A percentile compares a stretch with the other conserved stretches of the same genome.
phyloP scores from a whole-genome alignment of 53 echinoderm and acorn worm genomes.

The Paracentrotus lividus region DNA sequence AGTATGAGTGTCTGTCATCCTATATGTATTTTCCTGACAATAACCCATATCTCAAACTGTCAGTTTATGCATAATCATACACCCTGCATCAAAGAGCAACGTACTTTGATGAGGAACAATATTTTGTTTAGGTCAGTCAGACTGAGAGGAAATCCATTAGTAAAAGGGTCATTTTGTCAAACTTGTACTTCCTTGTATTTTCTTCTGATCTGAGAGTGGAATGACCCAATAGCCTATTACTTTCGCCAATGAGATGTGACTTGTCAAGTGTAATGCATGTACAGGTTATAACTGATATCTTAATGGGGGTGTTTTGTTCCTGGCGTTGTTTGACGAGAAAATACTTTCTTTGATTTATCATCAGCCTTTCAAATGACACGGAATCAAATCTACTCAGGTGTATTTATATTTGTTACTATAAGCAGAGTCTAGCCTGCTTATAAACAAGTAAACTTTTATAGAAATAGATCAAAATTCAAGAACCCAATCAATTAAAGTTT shows the following conservation, averaged over 20 bases:
- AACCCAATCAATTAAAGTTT: too few relatives aligned
- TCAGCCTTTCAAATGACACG: background rate
- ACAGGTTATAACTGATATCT: background rate
- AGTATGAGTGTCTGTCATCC: background rate
- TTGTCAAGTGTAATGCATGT: background rate
- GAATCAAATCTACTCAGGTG: background rate
- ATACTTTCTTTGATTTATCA: background rate
- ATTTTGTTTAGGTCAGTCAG: background rate
- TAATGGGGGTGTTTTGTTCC: background rate
- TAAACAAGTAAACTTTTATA: too few relatives aligned
- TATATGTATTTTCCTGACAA: too few relatives aligned
- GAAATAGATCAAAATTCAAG: too few relatives aligned
- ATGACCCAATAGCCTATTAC: background rate
- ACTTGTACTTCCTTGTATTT: background rate
- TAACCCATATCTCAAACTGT: background rate
- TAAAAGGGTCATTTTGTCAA: background rate
- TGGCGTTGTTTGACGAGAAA: background rate
- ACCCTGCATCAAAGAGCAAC: background rate
- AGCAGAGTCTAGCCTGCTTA: too few relatives aligned
- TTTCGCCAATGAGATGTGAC: background rate
- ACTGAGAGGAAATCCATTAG: background rate
- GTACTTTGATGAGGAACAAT: background rate
- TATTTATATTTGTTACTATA: background rate
- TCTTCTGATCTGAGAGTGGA: background rate
- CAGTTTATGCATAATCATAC: background rate